Conservation (phyloP, 2,888 invertebrate species). For the Hanleya hanleyi region DNA sequence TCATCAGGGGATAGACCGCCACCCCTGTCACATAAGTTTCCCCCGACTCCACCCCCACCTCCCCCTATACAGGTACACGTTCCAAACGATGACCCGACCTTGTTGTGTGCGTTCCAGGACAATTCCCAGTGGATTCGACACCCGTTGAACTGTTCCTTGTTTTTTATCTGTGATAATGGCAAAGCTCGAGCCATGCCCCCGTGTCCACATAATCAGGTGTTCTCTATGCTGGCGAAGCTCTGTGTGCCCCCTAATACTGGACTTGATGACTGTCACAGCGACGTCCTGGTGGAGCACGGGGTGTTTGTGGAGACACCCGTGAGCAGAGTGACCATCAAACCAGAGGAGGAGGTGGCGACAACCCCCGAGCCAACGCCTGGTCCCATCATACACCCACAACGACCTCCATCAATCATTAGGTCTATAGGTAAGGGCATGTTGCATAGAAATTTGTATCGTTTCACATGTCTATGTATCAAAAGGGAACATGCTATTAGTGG, state of each 20-base stretch:
- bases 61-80: slow-evolving; percentile 2
- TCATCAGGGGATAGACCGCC: no score
- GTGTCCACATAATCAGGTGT: slow-evolving; percentile 1
- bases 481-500: no score
- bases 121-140: slow-evolving; percentile 6
- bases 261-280: neutral
- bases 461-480: no score
- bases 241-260: neutral
- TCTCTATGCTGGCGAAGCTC: neutral
- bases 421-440: slow-evolving; percentile 6
- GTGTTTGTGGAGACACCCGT: neutral
- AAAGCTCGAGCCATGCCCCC: neutral
- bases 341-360: neutral
- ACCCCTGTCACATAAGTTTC: no score
- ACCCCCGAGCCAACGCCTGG: neutral
- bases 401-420: neutral
- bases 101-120: neutral
- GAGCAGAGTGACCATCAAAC: neutral
- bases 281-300: neutral
- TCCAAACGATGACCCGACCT: neutral
- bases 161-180: neutral
- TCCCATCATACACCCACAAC: neutral
- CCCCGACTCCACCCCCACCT: neutral
- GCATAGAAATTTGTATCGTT: no score
- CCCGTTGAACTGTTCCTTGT: slow-evolving; percentile 9